Conservation (phyloP, 2,113 vertebrate species). For the Nothoprocta pentlandii region DNA sequence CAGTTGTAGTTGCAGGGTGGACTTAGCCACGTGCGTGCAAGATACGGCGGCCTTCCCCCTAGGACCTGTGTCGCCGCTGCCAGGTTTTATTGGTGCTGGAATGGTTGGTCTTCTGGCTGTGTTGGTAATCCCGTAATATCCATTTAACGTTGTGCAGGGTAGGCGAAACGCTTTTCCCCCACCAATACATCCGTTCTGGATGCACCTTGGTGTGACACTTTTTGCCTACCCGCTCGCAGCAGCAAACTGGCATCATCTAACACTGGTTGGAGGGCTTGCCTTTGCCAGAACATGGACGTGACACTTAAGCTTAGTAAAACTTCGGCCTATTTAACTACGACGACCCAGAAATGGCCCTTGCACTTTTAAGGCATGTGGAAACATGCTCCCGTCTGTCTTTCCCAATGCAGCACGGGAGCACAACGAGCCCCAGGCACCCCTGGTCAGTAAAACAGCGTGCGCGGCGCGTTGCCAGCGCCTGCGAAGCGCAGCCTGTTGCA, state of each 20-base stretch:
- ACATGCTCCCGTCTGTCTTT: constrained; percentile 65
- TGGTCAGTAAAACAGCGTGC: background rate
- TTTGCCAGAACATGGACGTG: constrained; percentile 68
- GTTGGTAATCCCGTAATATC: background rate
- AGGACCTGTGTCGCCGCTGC: constrained; percentile 12
- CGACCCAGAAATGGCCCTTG: constrained; percentile 69
- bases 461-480: fast-evolving
- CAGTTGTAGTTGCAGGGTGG: constrained; percentile 22
- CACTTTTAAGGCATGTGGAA: constrained; percentile 74
- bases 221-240: constrained; percentile 39
- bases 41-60: background rate
- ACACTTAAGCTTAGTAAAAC: constrained; percentile 46
- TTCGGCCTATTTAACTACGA: constrained; percentile 63
- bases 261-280: constrained; percentile 50
- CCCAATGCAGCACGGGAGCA: constrained; percentile 37
- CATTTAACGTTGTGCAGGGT: background rate
- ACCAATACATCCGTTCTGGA: constrained; percentile 53
- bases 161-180: constrained; percentile 44
- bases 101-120: constrained; percentile 25
- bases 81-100: background rate
- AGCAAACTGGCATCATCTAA: constrained; percentile 7
- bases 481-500: fast-evolving
- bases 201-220: constrained; percentile 56
- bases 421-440: background rate
- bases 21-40: constrained; percentile 4